Conservation (phyloP, 2,797 vertebrate species). For the Pteropus rufus region DNA sequence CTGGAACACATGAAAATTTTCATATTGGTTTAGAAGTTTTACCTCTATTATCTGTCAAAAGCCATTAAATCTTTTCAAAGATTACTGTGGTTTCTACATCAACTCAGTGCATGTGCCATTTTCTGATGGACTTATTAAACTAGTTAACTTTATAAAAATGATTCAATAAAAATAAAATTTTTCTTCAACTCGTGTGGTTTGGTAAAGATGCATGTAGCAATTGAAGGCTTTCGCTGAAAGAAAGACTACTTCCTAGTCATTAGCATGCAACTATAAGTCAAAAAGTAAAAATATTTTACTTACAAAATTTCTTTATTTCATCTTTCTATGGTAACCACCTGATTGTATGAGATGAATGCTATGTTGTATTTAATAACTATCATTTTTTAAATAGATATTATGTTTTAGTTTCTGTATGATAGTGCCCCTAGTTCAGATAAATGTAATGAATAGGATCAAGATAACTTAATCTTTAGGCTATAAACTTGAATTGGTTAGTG, state of each 20-base stretch:
- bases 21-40: not conserved
- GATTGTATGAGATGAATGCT: not conserved
- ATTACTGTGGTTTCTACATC: not conserved
- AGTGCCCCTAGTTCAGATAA: conserved; percentile 17
- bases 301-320: not conserved
- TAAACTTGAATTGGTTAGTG: conserved; percentile 56
- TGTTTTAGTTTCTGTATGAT: not conserved
- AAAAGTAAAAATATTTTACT: not conserved
- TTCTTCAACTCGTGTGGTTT: not conserved
- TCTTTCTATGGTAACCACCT: not conserved
- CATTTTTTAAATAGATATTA: not conserved
- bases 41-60: conserved; percentile 32
- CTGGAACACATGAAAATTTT: not conserved
- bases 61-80: not conserved
- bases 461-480: conserved; percentile 40
- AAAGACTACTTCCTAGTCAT: not conserved
- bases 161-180: not conserved
- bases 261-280: not conserved
- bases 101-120: conserved; percentile 28
- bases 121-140: not conserved
- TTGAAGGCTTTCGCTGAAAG: not conserved
- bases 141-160: not conserved
- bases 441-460: not conserved
- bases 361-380: not conserved
- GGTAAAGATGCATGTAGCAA: not conserved